Conservation (phyloP, 2,797 vertebrate genomes). For the Uromys caudimaculatus region DNA sequence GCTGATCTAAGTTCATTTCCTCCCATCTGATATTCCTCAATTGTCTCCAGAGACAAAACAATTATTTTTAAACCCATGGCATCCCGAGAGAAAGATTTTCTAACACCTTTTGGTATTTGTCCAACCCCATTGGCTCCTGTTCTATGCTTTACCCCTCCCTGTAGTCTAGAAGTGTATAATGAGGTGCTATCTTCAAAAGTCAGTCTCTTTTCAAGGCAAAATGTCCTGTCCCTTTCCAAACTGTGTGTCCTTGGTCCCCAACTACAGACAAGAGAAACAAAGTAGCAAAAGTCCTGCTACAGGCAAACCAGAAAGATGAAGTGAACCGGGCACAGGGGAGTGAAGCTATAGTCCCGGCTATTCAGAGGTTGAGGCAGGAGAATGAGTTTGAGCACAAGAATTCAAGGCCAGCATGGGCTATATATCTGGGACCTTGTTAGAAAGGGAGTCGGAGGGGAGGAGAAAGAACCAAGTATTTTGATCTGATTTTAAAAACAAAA, state of each 20-base stretch:
- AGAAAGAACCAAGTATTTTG: not conserved
- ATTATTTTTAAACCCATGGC: slow-evolving; percentile 38
- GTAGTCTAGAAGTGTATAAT: not conserved
- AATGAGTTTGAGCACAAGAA: not conserved
- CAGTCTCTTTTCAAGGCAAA: not conserved
- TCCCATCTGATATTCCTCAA: not conserved
- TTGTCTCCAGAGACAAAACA: not conserved
- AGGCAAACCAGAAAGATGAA: not conserved
- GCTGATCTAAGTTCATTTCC: not conserved
- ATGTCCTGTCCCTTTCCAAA: not conserved
- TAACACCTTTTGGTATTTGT: not conserved
- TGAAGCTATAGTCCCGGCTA: no score
- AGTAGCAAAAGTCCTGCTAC: not conserved
- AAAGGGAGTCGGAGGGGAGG: not conserved
- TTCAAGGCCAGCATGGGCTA: not conserved
- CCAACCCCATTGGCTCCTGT: not conserved
- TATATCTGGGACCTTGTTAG: not conserved
- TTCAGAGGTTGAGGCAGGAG: not conserved
- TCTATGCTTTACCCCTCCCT: not conserved
- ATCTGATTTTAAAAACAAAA: not conserved
- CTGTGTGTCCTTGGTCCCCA: not conserved
- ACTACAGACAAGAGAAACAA: not conserved
- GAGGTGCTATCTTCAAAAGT: not conserved
- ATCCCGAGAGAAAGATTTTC: not conserved
- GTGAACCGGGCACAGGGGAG: not conserved